phyloP scores from a whole-genome alignment of 2,113 vertebrate genomes.

The Arothron firmamentum region DNA sequence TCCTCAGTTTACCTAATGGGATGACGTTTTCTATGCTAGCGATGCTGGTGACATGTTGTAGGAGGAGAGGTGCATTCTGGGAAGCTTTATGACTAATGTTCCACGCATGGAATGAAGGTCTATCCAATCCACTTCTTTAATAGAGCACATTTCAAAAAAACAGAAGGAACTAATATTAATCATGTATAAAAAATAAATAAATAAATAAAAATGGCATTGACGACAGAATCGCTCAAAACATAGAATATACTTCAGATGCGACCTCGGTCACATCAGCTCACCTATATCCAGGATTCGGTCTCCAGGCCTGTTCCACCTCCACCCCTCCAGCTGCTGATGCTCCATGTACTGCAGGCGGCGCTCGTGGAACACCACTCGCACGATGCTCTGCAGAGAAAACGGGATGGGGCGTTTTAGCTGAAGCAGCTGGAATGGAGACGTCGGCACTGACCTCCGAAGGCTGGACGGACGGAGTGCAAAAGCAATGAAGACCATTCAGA shows the following conservation, averaged over 20 bases:
- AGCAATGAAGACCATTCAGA: too few species aligned
- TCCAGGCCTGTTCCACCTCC: slow-evolving; percentile 93
- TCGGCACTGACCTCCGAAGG: slow-evolving; percentile 6
- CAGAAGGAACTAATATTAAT: too few species aligned
- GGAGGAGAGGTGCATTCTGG: not conserved
- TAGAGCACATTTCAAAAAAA: too few species aligned
- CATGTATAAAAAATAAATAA: too few species aligned
- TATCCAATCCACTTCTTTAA: too few species aligned
- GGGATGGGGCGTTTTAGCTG: not conserved
- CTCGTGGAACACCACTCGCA: slow-evolving; percentile 92
- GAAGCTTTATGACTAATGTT: too few species aligned
- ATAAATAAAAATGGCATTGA: too few species aligned
- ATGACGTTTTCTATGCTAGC: too few species aligned
- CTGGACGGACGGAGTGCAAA: not conserved
- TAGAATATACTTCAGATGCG: not conserved
- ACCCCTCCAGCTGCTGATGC: slow-evolving; percentile 92
- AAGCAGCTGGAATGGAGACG: not conserved
- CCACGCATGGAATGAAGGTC: too few species aligned
- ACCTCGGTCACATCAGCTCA: slow-evolving; percentile 56
- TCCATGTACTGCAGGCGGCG: slow-evolving; percentile 91
- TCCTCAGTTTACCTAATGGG: slow-evolving; percentile 4
- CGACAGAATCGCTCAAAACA: too few species aligned
- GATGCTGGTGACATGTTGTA: not conserved
- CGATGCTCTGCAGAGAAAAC: slow-evolving; percentile 80
- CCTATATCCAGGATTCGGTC: slow-evolving; percentile 92